A percentile compares a stretch with the other conserved stretches of the same genome.
Evolutionary conservation across 2,113 vertebrate species (phyloP).

Genomic region (Serilophus lunatus): DNA sequence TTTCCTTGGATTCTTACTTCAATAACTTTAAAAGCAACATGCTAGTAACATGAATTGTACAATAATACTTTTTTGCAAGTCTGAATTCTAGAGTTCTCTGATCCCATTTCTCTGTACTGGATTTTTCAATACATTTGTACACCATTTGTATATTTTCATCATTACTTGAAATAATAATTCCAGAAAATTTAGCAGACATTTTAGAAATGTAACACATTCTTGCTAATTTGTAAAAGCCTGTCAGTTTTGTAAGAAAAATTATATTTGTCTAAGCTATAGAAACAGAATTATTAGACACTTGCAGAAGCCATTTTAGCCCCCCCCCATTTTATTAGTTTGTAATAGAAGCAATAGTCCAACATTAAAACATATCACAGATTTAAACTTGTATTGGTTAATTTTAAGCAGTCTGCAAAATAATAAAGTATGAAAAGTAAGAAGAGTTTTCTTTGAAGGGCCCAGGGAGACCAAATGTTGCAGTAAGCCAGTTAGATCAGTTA

Average conservation of each 20-base stretch:
- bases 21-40: neutral
- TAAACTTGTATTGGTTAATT: neutral
- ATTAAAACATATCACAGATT: neutral
- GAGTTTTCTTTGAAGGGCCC: neutral
- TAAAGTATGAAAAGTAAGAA: neutral
- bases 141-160: neutral
- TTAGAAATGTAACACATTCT: neutral
- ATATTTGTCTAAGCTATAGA: neutral
- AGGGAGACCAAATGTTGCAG: neutral
- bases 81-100: neutral
- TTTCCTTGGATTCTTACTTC: neutral
- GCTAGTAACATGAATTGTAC: neutral
- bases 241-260: neutral
- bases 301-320: neutral
- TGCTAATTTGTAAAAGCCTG: neutral
- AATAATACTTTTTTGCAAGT: neutral
- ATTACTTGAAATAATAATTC: neutral
- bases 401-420: neutral
- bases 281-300: neutral
- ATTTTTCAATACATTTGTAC: neutral
- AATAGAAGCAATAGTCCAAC: neutral
- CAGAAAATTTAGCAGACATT: neutral
- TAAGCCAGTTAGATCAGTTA: accelerated
- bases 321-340: neutral
- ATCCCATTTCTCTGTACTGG: neutral